phyloP scores from a whole-genome alignment of 1,140 invertebrate genomes.

The Drosophila serrata region DNA sequence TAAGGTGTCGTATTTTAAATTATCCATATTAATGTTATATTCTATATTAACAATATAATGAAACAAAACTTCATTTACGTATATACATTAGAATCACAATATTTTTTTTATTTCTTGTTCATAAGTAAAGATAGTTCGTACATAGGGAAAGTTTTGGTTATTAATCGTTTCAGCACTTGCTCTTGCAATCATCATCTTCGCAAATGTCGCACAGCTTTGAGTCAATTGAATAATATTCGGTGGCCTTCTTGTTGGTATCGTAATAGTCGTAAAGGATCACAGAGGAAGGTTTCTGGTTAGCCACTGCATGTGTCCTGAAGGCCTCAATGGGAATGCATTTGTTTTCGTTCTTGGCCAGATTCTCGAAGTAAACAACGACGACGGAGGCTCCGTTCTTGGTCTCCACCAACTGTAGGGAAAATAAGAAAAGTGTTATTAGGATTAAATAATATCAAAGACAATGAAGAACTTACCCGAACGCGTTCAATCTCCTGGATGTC shows the following conservation, averaged over 20 bases:
- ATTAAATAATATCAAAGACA: not conserved
- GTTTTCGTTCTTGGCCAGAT: slow-evolving; percentile 87
- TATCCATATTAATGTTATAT: not conserved
- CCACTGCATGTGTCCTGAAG: slow-evolving; percentile 92
- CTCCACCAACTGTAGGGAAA: slow-evolving; percentile 88
- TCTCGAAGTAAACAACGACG: slow-evolving; percentile 94
- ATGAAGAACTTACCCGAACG: slow-evolving; percentile 63
- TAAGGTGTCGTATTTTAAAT: no score
- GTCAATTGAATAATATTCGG: slow-evolving; percentile 71
- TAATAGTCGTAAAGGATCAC: slow-evolving; percentile 97
- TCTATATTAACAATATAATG: not conserved
- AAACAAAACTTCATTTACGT: not conserved
- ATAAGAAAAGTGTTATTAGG: not conserved
- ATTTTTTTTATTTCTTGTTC: slow-evolving; percentile 36
- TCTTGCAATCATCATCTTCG: slow-evolving; percentile 60
- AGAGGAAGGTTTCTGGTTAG: slow-evolving; percentile 93
- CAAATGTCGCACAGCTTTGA: slow-evolving; percentile 78
- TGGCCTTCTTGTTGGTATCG: slow-evolving; percentile 90
- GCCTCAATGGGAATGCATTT: slow-evolving; percentile 94
- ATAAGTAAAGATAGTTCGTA: not conserved
- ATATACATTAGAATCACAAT: slow-evolving; percentile 40
- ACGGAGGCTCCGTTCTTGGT: slow-evolving; percentile 91
- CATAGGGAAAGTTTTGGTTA: slow-evolving; percentile 27
- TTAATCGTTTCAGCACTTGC: slow-evolving; percentile 34
- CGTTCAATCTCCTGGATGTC: slow-evolving; percentile 61